A percentile compares a stretch with the other conserved stretches of the same genome.
phyloP scores from a whole-genome alignment of 2,113 vertebrate species.

The Chaenocephalus aceratus region DNA sequence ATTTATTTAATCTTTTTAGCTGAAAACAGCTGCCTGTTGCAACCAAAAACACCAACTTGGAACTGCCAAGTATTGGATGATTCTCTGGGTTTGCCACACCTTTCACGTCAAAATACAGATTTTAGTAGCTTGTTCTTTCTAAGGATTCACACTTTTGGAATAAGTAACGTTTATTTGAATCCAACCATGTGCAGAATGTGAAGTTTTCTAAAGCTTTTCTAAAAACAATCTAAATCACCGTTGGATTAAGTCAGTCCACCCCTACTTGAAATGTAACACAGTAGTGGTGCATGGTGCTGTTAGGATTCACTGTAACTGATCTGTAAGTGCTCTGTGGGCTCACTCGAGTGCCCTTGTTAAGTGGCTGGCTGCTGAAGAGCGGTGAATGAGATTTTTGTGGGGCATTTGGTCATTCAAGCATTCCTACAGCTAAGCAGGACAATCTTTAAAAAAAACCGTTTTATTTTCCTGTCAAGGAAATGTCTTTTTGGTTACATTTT shows the following conservation, averaged over 20 bases:
- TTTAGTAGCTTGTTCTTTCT: not conserved
- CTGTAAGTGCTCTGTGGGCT: slow-evolving; percentile 39
- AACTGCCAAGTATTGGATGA: too few relatives aligned
- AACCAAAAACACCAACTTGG: too few relatives aligned
- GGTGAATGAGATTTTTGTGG: slow-evolving; percentile 27
- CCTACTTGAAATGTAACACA: not conserved
- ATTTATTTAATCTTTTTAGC: too few relatives aligned
- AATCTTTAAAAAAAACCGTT: slow-evolving; percentile 27
- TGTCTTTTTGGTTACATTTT: not conserved
- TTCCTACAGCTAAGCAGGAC: slow-evolving; percentile 2
- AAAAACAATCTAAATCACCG: too few relatives aligned
- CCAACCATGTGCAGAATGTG: too few relatives aligned
- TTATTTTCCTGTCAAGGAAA: not conserved
- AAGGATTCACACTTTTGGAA: not conserved
- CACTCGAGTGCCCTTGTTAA: slow-evolving; percentile 30
- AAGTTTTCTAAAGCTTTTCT: too few relatives aligned
- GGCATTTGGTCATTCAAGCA: slow-evolving; percentile 27
- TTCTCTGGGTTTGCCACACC: too few relatives aligned
- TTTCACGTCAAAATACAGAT: not conserved
- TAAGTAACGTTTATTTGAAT: too few relatives aligned
- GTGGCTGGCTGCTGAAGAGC: slow-evolving; percentile 27
- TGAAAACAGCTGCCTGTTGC: too few relatives aligned
- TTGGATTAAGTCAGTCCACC: not conserved
- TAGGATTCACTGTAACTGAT: slow-evolving; percentile 36
- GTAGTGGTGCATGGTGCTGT: not conserved